Evolutionary conservation across 2,888 invertebrate genomes (phyloP), one percentile per base, ranked within the genome.

Genomic region (Drosophila lutescens): DNA sequence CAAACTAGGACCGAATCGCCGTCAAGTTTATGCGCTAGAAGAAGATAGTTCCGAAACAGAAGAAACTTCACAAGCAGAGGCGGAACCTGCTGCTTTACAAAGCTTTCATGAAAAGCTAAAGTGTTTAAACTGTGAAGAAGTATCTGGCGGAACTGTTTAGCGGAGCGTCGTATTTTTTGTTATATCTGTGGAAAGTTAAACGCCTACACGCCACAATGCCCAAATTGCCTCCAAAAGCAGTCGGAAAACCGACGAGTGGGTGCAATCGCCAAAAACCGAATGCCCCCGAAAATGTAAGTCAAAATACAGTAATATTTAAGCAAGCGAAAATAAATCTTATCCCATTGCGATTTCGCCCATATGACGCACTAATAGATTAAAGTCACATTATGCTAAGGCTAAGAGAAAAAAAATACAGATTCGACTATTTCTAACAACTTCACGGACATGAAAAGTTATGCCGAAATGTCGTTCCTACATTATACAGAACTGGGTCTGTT

Each of bases 61-160:
- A 17, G 10, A 41, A 17, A 41, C 5, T 10, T 17, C 10, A 17
- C 41, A 10, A 41, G 17, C 17, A 10, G 17, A 20, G 17, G 17
- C 17, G 2, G 17, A 41, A 5, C 17, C 20, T 20, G 41, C 10
- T 41, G 41, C 41, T 2, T 41, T 10, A 38, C 38, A n/a, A n/a
- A 38, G 13, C n/a, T 38, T n/a, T 17, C 10, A 17, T 10, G 41
- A 17, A 17, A 41, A 41, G 41, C 10, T 41, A 12, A 41, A 10
- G 17, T 41, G 40, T 40, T 40, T 15, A 15, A 41, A 41, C 9
- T 17, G 41, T 1, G 41, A 41, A 41, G 17, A 41, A 10, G 5
- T 41, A 41, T 41, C 41, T 41, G 41, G 15, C n/a, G n/a, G 3
- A 41, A 41, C 4, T 41, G 41, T 17, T 41, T 41, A 41, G 41